Evolutionary conservation across 2,888 invertebrate species (phyloP), one percentile per base, ranked within the genome.

Genomic region (Watsonalla binaria): DNA sequence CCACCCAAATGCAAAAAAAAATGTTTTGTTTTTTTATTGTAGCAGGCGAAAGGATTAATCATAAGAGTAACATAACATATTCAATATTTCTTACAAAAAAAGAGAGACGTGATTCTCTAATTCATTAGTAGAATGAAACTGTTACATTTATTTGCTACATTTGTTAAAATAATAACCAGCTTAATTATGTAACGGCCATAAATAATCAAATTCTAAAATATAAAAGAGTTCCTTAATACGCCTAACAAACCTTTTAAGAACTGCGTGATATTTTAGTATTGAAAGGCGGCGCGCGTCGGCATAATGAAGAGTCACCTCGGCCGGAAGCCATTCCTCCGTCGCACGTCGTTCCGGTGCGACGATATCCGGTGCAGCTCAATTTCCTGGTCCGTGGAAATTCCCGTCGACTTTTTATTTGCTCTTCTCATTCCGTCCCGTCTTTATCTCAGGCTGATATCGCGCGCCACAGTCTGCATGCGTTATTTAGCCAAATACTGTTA

Each of bases 301-400:
- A 80, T 85, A 86, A 85, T 84, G 83, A 83, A 82, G 77, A 74
- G 77, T 75, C 78, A 82, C 80, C 80, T 80, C 81, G 77, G 60
- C 77, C 86, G 88, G 87, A 88, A 82, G 82, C 78, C 80, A 80
- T 82, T 79, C 74, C 85, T 78, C 76, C 80, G 80, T 83, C 83
- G 80, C 84, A 83, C 82, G 82, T 79, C 80, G 82, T 78, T 78
- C 86, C 88, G 82, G 83, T 84, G 83, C 82, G 84, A 83, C 86
- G 86, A 88, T 88, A 88, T 90, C 89, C 89, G 87, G 82, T 82
- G 86, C 82, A 84, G 83, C 83, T 83, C 87, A 88, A 90, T 89
- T 89, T 90, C 89, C 89, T 80, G 84, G 60, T 68, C 78, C 75
- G 78, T 82, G 77, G 80, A 81, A 84, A 76, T 76, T 78, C 75